Conservation (phyloP, 2,113 vertebrate species). For the Myrmophylax atrothorax region DNA sequence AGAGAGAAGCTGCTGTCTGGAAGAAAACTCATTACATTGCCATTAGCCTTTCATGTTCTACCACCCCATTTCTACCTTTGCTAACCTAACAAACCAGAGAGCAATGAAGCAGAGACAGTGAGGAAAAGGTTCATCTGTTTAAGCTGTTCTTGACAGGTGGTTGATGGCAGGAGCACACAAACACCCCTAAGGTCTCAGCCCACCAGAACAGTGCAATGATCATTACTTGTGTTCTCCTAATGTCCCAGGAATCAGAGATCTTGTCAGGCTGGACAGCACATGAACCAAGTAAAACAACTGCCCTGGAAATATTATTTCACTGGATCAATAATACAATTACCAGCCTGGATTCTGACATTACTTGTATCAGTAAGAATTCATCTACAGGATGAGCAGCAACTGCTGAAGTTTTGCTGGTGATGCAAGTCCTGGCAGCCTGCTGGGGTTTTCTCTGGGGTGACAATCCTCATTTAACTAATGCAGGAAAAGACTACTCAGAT, state of each 20-base stretch:
- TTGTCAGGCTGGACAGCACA: not conserved
- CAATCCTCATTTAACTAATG: not conserved
- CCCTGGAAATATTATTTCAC: not conserved
- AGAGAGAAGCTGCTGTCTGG: not conserved
- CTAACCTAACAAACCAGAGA: not conserved
- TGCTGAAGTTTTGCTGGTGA: not conserved
- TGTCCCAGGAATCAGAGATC: not conserved
- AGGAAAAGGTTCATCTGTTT: not conserved
- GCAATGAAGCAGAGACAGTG: not conserved
- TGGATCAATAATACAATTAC: not conserved
- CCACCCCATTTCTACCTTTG: not conserved
- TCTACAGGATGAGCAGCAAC: accelerated
- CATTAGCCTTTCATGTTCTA: not conserved
- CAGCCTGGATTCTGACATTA: not conserved
- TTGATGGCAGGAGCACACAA: not conserved
- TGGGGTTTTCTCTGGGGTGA: accelerated
- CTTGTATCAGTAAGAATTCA: not conserved
- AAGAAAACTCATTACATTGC: not conserved
- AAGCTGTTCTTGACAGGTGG: not conserved
- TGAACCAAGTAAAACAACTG: not conserved
- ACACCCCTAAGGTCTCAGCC: not conserved
- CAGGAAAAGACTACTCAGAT: not conserved
- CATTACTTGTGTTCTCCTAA: not conserved
- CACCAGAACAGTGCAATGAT: not conserved
- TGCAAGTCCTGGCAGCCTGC: not conserved